These are phyloP conservation scores for Betta splendens DNA, from an alignment of 2,797 vertebrate species.

Conservation along the genomic window DNA sequence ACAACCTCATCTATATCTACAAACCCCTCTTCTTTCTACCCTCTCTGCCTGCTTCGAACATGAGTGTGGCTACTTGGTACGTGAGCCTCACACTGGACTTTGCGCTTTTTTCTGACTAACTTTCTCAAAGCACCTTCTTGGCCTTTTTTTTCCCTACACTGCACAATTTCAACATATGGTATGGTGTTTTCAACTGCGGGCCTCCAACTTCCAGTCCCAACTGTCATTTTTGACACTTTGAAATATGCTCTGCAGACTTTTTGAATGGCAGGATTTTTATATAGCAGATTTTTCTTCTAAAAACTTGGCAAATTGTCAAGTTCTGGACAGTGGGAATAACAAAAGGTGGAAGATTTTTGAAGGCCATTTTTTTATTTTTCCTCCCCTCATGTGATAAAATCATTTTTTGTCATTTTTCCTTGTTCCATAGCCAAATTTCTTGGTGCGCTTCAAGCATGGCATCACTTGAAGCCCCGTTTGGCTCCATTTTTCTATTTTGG, in stretches of 20 bases:
- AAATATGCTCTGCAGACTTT: slow-evolving; percentile 68
- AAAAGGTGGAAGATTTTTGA: slow-evolving; percentile 81
- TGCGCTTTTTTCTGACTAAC: slow-evolving; percentile 44
- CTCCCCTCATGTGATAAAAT: slow-evolving; percentile 64
- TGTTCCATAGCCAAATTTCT: slow-evolving; percentile 88
- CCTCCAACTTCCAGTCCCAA: slow-evolving; percentile 78
- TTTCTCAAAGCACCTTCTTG: slow-evolving; percentile 51
- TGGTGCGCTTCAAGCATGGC: slow-evolving; percentile 92
- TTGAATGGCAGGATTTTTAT: slow-evolving; percentile 68
- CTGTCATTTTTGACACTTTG: slow-evolving; percentile 70
- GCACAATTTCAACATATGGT: slow-evolving; percentile 82
- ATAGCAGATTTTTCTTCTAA: slow-evolving; percentile 20
- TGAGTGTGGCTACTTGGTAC: slow-evolving; percentile 48
- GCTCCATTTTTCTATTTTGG: slow-evolving; percentile 98
- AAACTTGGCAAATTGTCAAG: slow-evolving; percentile 77
- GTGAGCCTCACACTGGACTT: slow-evolving; percentile 61
- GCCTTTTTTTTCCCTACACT: slow-evolving; percentile 40
- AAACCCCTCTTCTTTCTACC: slow-evolving; percentile 54
- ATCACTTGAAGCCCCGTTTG: slow-evolving; percentile 93
- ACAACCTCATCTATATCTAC: slow-evolving; percentile 63
- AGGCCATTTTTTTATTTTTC: slow-evolving; percentile 72
- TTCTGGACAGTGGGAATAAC: slow-evolving; percentile 80
- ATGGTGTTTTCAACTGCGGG: slow-evolving; percentile 76
- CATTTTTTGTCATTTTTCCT: slow-evolving; percentile 79
- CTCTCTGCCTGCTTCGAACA: slow-evolving; percentile 64